These are phyloP conservation scores for Elegia similella DNA, from an alignment of 2,888 invertebrate species.

Conservation along the genomic window DNA sequence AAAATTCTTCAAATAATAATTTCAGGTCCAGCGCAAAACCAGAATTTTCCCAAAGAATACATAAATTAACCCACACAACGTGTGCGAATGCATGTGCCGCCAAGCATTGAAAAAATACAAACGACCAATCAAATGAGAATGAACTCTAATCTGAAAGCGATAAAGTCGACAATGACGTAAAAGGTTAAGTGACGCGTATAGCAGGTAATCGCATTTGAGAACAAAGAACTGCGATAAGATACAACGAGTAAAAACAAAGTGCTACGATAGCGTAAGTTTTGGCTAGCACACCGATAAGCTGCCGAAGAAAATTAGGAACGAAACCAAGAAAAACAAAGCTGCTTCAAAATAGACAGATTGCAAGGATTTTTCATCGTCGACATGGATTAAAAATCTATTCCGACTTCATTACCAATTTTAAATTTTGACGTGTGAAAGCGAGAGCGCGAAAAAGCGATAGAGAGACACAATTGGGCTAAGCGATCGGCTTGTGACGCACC, in stretches of 20 bases:
- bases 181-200: not conserved
- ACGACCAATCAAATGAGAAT: not conserved
- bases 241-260: conserved; percentile 14
- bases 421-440: no score
- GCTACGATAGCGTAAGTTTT: conserved; percentile 10
- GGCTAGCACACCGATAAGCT: conserved; percentile 6
- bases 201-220: conserved; percentile 9
- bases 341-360: no score
- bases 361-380: no score
- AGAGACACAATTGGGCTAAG: no score
- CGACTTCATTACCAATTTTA: no score
- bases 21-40: not conserved
- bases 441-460: no score
- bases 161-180: not conserved
- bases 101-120: not conserved
- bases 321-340: not conserved
- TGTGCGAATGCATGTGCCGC: conserved; percentile 6
- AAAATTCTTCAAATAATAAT: not conserved
- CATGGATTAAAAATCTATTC: no score
- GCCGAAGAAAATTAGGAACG: not conserved
- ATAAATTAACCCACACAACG: conserved; percentile 1
- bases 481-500: no score
- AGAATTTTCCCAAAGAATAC: conserved; percentile 1
- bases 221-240: conserved; percentile 13
- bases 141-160: not conserved